Evolutionary conservation across 1,140 invertebrate genomes (phyloP).

Genomic region (Sitobion miscanthi): DNA sequence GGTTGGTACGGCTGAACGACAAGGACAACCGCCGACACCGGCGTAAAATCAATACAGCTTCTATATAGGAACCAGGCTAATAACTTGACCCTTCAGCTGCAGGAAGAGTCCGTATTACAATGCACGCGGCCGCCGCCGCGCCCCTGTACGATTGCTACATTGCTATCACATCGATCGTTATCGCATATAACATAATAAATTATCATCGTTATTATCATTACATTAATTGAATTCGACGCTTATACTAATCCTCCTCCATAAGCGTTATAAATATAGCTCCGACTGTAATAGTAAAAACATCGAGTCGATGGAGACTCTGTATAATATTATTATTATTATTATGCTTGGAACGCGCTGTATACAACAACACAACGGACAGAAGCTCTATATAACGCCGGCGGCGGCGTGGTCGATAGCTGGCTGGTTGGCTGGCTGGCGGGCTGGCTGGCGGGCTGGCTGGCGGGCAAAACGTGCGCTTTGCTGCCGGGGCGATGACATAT

Average conservation of each 20-base stretch:
- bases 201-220: background rate
- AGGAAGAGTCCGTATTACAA: background rate
- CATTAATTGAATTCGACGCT: background rate
- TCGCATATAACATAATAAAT: background rate
- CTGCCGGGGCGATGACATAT: conserved; percentile 26
- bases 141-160: background rate
- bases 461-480: background rate
- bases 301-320: background rate
- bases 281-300: too few relatives aligned
- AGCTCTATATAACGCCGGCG: background rate
- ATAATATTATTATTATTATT: background rate
- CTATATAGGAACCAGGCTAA: conserved; percentile 51
- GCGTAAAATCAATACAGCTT: conserved; percentile 56
- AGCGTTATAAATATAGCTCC: background rate
- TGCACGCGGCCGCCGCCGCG: background rate
- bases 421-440: background rate
- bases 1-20: conserved; percentile 54
- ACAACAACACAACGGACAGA: background rate
- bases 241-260: background rate
- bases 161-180: background rate
- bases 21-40: conserved; percentile 23
- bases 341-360: background rate
- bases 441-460: background rate
- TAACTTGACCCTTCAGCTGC: conserved; percentile 54
- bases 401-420: background rate